phyloP scores from a whole-genome alignment of 2,888 invertebrate species.

The Portevinia maculata region DNA sequence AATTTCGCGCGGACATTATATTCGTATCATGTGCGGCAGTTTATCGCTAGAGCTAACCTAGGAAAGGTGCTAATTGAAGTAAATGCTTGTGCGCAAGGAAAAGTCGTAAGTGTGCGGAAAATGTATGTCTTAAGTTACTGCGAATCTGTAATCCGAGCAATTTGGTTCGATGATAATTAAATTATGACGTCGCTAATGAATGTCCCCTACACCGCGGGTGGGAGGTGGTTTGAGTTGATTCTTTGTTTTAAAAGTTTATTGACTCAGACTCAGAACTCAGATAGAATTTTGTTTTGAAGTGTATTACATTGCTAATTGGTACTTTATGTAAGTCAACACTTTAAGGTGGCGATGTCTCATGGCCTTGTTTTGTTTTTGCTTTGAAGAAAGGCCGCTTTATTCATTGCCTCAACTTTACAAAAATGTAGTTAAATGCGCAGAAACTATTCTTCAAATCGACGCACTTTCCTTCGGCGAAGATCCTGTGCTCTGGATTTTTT shows the following conservation, averaged over 20 bases:
- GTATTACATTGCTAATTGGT: conserved; percentile 44
- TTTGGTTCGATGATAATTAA: conserved; percentile 63
- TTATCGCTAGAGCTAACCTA: conserved; percentile 6
- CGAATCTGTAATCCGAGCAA: conserved; percentile 48
- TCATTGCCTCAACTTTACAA: no score
- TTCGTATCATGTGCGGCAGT: conserved; percentile 12
- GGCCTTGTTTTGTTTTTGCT: conserved; percentile 34
- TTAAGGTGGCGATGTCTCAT: conserved; percentile 18
- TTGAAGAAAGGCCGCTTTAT: no score
- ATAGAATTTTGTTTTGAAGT: conserved; percentile 1
- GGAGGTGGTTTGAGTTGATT: conserved; percentile 27
- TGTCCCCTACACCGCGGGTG: conserved; percentile 7
- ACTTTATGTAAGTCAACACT: conserved; percentile 20
- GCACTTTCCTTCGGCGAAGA: no score
- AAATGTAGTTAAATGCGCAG: no score
- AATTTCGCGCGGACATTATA: conserved; percentile 9
- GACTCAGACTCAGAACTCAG: conserved; percentile 17
- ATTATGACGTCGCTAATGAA: conserved; percentile 62
- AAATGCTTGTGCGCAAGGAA: conserved; percentile 29
- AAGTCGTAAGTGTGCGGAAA: conserved; percentile 58
- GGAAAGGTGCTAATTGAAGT: conserved; percentile 41
- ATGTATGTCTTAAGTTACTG: conserved; percentile 25
- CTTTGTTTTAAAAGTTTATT: conserved; percentile 42
- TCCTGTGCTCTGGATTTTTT: no score
- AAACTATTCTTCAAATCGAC: no score